A percentile compares a stretch with the other conserved stretches of the same genome.
These are phyloP conservation scores for Drosophila anomelani DNA, from an alignment of 2,888 invertebrate species.

Conservation along the genomic window DNA sequence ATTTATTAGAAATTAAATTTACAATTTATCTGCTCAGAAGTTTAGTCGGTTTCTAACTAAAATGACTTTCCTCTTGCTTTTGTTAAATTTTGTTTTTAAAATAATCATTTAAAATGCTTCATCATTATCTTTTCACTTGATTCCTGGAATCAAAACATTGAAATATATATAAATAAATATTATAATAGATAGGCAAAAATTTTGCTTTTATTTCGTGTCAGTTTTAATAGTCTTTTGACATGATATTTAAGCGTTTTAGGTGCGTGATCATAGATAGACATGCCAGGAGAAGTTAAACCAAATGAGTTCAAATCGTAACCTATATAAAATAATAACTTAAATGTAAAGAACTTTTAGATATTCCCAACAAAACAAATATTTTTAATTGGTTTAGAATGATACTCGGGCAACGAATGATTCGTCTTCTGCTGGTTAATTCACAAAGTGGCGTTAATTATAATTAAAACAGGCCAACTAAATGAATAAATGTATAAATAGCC, in stretches of 20 bases:
- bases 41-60: not conserved
- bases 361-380: not conserved
- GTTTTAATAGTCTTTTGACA: constrained; percentile 11
- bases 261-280: constrained; percentile 12
- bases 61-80: not conserved
- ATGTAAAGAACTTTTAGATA: not conserved
- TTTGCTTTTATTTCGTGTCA: not conserved
- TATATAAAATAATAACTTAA: too few species aligned
- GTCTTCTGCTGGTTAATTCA: constrained; percentile 54
- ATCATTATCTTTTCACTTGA: not conserved
- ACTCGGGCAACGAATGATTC: not conserved
- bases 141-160: not conserved
- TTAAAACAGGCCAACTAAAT: constrained; percentile 74
- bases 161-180: not conserved
- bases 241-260: constrained; percentile 3
- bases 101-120: not conserved
- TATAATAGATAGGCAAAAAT: not conserved
- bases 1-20: too few species aligned
- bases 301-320: constrained; percentile 5
- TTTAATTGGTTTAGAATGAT: not conserved
- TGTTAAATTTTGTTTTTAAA: not conserved
- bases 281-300: constrained; percentile 8
- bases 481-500: constrained; percentile 51
- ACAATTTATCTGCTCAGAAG: too few species aligned
- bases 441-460: constrained; percentile 77